Percentiles rank a stretch among this genome's conserved stretches.
Conservation (phyloP, 2,888 invertebrate species). For the Perizoma flavofasciatum region DNA sequence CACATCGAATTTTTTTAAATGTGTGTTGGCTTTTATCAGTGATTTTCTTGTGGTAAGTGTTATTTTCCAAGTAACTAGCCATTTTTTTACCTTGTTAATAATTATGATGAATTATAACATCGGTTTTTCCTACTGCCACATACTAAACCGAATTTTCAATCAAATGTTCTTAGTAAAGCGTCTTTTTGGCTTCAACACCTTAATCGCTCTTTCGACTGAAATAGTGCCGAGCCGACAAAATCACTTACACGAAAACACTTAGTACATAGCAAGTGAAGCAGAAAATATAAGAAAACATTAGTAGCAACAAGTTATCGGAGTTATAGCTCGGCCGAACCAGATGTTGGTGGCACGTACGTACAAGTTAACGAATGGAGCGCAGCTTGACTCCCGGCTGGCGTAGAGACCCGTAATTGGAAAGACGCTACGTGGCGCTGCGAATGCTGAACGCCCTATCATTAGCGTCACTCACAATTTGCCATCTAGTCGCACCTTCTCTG, state of each 20-base stretch:
- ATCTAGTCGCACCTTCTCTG: constrained; percentile 39
- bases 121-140: too few relatives aligned
- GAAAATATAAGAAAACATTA: constrained; percentile 47
- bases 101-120: too few relatives aligned
- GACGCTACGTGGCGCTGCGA: constrained; percentile 53
- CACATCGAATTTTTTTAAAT: too few relatives aligned
- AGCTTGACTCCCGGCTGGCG: constrained; percentile 68
- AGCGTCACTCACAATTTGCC: constrained; percentile 79
- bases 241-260: not conserved
- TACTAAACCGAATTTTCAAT: too few relatives aligned
- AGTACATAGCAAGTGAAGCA: constrained; percentile 24
- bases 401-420: constrained; percentile 71
- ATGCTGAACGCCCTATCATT: constrained; percentile 75
- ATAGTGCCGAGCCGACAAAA: constrained; percentile 2
- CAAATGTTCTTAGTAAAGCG: too few relatives aligned
- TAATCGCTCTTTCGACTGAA: not conserved
- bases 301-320: constrained; percentile 64
- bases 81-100: too few relatives aligned
- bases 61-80: too few relatives aligned
- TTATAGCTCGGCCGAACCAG: constrained; percentile 63
- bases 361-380: constrained; percentile 74
- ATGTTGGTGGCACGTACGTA: constrained; percentile 77
- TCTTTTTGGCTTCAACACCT: too few relatives aligned
- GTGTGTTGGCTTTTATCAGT: too few relatives aligned
- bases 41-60: too few relatives aligned